phyloP scores from a whole-genome alignment of 2,797 vertebrate species.

The Myioborus miniatus region DNA sequence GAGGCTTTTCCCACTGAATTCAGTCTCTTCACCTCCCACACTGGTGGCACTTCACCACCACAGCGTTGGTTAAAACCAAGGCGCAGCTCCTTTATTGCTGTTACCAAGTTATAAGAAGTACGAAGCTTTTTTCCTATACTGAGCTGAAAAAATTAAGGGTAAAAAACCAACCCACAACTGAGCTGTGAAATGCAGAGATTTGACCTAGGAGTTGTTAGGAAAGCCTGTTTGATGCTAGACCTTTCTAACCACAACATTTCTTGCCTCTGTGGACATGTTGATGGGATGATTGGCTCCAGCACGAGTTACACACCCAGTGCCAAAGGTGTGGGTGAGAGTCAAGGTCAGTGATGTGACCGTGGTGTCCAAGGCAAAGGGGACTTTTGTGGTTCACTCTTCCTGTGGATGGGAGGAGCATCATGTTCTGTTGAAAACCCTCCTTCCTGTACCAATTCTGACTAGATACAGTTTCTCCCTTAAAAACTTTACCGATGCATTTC shows the following conservation, averaged over 20 bases:
- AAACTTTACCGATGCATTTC: background rate
- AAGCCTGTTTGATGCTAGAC: background rate
- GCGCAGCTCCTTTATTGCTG: background rate
- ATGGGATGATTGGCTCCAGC: background rate
- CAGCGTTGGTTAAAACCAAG: background rate
- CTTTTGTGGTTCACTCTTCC: background rate
- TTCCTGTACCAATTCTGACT: background rate
- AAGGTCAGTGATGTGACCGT: background rate
- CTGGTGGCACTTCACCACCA: background rate
- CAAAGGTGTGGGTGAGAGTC: slow-evolving; percentile 2
- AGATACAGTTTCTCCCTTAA: background rate
- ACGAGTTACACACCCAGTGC: background rate
- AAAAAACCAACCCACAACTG: fast-evolving
- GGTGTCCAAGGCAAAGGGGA: background rate
- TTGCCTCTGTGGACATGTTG: background rate
- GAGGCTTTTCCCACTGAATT: background rate
- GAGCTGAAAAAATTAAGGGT: background rate
- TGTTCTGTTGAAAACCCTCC: background rate
- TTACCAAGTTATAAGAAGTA: background rate
- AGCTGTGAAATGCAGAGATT: background rate
- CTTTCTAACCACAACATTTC: background rate
- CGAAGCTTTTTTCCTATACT: fast-evolving
- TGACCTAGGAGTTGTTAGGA: background rate
- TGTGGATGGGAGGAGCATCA: background rate
- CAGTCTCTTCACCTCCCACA: background rate